These are phyloP conservation scores for Rhynchonema sp. DNA, from an alignment of 2,888 invertebrate species.

Conservation along the genomic window DNA sequence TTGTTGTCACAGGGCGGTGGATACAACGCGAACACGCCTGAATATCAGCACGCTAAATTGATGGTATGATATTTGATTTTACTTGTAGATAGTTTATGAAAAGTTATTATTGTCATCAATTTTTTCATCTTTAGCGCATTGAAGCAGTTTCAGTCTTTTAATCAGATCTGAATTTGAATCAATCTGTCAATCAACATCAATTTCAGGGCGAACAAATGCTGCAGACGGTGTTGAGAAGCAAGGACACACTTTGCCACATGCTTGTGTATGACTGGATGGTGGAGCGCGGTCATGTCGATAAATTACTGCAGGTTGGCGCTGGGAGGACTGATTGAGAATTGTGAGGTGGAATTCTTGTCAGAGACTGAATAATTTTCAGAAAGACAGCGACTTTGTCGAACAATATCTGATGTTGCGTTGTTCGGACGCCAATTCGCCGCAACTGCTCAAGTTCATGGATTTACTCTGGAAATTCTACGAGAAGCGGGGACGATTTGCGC, in stretches of 20 bases:
- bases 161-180: background rate
- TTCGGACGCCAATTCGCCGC: constrained; percentile 30
- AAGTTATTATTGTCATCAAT: no score
- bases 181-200: no score
- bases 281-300: constrained; percentile 32
- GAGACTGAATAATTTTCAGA: no score
- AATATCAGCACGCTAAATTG: no score
- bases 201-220: constrained; percentile 39
- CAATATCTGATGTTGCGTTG: constrained; percentile 39
- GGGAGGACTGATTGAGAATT: no score
- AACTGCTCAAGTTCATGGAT: constrained; percentile 37
- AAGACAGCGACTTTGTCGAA: background rate
- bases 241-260: constrained; percentile 71
- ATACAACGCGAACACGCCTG: no score
- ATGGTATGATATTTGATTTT: no score
- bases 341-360: no score
- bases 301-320: constrained; percentile 6
- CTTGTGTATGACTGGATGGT: constrained; percentile 83
- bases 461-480: constrained; percentile 91
- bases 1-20: no score
- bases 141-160: no score
- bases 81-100: no score
- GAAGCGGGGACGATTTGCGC: constrained; percentile 66
- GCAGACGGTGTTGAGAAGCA: constrained; percentile 33
- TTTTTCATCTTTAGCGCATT: no score